Evolutionary conservation across 2,113 vertebrate species (phyloP).

Genomic region (Caracal caracal): DNA sequence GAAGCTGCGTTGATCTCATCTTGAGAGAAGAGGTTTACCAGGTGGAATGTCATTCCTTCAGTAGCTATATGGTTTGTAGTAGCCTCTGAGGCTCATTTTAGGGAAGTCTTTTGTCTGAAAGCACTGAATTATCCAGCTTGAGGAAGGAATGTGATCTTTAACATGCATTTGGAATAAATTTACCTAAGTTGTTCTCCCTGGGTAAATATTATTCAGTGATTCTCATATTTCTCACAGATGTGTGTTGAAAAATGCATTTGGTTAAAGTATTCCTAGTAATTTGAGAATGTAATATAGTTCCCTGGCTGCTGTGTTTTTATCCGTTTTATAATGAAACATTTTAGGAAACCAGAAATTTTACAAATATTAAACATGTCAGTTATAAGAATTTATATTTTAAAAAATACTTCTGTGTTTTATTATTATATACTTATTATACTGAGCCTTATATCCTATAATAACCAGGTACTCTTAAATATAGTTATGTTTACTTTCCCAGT

Average conservation of each 20-base stretch:
- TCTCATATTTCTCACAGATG: neutral
- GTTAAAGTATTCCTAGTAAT: neutral
- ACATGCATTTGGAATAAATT: conserved; percentile 17
- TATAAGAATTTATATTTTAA: neutral
- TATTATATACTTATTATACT: neutral
- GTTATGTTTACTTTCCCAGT: neutral
- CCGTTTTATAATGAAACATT: neutral
- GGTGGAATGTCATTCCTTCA: neutral
- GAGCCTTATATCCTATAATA: neutral
- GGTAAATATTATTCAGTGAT: neutral
- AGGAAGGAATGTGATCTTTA: neutral
- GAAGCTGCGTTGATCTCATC: neutral
- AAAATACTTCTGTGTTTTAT: neutral
- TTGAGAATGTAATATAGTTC: neutral
- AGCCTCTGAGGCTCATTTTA: neutral
- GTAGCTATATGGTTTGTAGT: neutral
- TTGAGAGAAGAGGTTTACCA: neutral
- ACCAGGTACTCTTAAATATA: neutral
- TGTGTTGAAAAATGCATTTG: neutral
- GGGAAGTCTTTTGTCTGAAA: neutral
- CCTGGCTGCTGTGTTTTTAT: neutral
- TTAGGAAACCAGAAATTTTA: neutral
- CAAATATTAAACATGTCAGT: neutral
- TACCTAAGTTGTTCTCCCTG: neutral
- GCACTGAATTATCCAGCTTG: neutral